Evolutionary conservation across 2,888 invertebrate species (phyloP).

Genomic region (Nymphalis urticae): DNA sequence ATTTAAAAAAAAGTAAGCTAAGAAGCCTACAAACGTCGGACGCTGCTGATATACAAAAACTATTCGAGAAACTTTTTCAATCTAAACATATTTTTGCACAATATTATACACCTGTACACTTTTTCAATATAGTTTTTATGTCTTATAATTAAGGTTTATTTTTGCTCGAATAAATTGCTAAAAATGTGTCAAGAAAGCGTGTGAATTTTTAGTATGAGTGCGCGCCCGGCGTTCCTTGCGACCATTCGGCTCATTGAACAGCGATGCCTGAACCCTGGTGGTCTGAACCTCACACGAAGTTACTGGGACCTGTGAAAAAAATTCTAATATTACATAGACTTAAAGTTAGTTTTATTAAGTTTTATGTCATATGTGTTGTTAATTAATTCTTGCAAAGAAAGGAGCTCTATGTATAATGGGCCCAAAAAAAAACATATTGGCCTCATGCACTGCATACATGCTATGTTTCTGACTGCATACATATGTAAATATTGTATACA

Average conservation of each 20-base stretch:
- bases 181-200: slow-evolving; percentile 40
- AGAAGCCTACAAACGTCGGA: slow-evolving; percentile 33
- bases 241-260: slow-evolving; percentile 62
- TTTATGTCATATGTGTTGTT: neutral
- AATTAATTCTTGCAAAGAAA: neutral
- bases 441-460: no score
- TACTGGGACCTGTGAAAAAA: slow-evolving; percentile 31
- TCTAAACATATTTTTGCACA: slow-evolving; percentile 15
- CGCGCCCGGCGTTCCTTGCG: slow-evolving; percentile 45
- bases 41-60: slow-evolving; percentile 46
- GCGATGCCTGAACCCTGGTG: slow-evolving; percentile 61
- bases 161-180: neutral
- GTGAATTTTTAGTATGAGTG: slow-evolving; percentile 43
- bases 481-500: no score
- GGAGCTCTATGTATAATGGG: no score
- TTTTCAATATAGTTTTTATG: neutral
- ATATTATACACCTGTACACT: neutral
- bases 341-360: neutral
- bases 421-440: no score
- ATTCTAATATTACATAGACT: slow-evolving; percentile 10
- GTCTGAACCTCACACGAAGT: slow-evolving; percentile 63
- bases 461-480: no score
- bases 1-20: neutral
- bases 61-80: slow-evolving; percentile 21
- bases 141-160: neutral